A percentile compares a stretch with the other conserved stretches of the same genome.
Conservation (phyloP, 2,888 invertebrate genomes). For the Drosophila ustulata region DNA sequence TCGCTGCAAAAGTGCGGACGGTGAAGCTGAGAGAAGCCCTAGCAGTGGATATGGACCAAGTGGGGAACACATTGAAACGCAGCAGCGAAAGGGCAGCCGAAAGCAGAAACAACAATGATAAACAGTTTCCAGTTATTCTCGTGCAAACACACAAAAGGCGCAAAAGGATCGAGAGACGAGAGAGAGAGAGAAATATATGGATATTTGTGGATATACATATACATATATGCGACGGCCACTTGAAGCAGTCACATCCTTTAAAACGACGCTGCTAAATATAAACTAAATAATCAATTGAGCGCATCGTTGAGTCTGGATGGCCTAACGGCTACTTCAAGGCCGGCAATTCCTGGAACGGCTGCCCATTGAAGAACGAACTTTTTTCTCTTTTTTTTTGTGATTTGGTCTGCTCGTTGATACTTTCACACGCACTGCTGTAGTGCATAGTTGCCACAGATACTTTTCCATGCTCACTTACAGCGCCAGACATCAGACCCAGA, state of each 20-base stretch:
- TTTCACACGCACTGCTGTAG: constrained; percentile 66
- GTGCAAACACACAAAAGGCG: constrained; percentile 60
- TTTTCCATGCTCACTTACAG: constrained; percentile 27
- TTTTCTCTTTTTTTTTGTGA: constrained; percentile 31
- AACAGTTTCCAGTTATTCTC: constrained; percentile 76
- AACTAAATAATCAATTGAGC: constrained; percentile 80
- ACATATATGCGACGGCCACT: constrained; percentile 53
- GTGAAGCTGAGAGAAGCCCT: constrained; percentile 50
- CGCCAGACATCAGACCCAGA: background rate
- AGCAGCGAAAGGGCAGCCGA: constrained; percentile 41
- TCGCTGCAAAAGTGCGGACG: constrained; percentile 41
- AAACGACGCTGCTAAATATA: constrained; percentile 77
- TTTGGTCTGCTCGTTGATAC: constrained; percentile 56
- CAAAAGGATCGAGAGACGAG: constrained; percentile 57
- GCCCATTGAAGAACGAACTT: constrained; percentile 53
- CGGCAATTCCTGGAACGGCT: constrained; percentile 71
- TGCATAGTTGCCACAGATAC: constrained; percentile 33
- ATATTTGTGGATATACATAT: constrained; percentile 38
- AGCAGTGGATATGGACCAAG: constrained; percentile 31
- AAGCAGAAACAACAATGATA: constrained; percentile 76
- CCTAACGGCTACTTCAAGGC: constrained; percentile 79
- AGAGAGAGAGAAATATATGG: constrained; percentile 26
- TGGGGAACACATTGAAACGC: constrained; percentile 32
- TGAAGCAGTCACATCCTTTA: constrained; percentile 72
- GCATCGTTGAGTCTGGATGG: constrained; percentile 53